These are phyloP conservation scores for Temnothorax ravouxi DNA, from an alignment of 2,888 invertebrate species.

Conservation along the genomic window DNA sequence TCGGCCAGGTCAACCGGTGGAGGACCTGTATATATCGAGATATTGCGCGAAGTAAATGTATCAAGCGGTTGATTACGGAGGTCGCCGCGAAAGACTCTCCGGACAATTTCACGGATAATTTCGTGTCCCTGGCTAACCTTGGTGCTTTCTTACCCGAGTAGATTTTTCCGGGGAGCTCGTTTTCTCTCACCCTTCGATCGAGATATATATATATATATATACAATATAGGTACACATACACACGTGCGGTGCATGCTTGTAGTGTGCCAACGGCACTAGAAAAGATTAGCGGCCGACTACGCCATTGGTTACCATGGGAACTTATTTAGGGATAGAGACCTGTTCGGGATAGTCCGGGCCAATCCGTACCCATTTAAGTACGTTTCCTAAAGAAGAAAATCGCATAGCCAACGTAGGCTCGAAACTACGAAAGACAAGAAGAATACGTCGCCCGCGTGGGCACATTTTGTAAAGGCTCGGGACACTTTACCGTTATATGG, in stretches of 20 bases:
- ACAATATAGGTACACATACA: too few relatives aligned
- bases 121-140: constrained; percentile 56
- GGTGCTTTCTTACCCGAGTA: constrained; percentile 60
- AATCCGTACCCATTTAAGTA: constrained; percentile 37
- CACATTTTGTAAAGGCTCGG: constrained; percentile 45
- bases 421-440: neutral
- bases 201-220: constrained; percentile 43
- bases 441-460: constrained; percentile 2
- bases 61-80: neutral
- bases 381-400: constrained; percentile 51
- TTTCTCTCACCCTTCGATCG: constrained; percentile 64
- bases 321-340: constrained; percentile 67
- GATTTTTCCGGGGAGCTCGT: constrained; percentile 39
- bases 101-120: constrained; percentile 30
- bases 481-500: constrained; percentile 52
- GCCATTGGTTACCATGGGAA: constrained; percentile 81
- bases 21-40: neutral
- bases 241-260: constrained; percentile 61
- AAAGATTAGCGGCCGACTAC: constrained; percentile 68
- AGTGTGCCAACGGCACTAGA: constrained; percentile 56
- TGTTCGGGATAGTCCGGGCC: constrained; percentile 13
- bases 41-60: neutral
- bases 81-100: constrained; percentile 36
- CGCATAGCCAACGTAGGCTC: neutral
- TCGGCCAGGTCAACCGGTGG: neutral